Base-by-base conservation (phyloP, 2,888 invertebrate genomes). In the Augiades crinisus region DNA sequence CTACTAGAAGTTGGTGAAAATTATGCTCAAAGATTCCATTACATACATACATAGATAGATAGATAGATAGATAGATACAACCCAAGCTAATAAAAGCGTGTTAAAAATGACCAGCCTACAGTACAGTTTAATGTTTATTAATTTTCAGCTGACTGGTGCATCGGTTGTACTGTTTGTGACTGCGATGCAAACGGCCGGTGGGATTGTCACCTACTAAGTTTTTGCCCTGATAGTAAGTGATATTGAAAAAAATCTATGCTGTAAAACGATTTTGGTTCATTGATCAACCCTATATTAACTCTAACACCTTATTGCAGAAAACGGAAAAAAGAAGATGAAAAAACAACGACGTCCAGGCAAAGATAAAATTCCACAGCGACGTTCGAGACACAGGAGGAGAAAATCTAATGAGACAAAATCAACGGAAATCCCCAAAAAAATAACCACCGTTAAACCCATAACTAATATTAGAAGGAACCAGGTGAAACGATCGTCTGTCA, bases 81-180 rank as follows among this genome's bases (percentile, higher is more conserved):
- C n/a, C n/a, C n/a, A n/a, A n/a, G n/a, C n/a, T n/a, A n/a, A n/a
- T n/a, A n/a, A n/a, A n/a, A n/a, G n/a, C n/a, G n/a, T n/a, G n/a
- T n/a, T n/a, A n/a, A n/a, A n/a, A n/a, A n/a, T n/a, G n/a, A n/a
- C n/a, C n/a, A n/a, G n/a, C n/a, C n/a, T n/a, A n/a, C n/a, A n/a
- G n/a, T 19, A 19, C 5, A 5, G 10, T 12, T 12, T 10, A 37
- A 21, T 1, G 5, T 5, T 10, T 12, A 1, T 19, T 12, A 31
- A 31, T 38, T 72, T 75, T 2, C 65, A 88, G 87, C 56, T 40
- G 86, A 88, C 51, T 87, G 86, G 86, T 87, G 87, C 34, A 63
- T 67, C 0, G 87, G 87, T 0, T 88, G 87, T 37, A 82, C 80
- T 0, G 79, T 87, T 0, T 88, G 87, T 12, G 85, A 85, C 53